A percentile compares a stretch with the other conserved stretches of the same genome.
These are phyloP conservation scores for Conus betulinus DNA, from an alignment of 1,140 invertebrate genomes.

Conservation along the genomic window DNA sequence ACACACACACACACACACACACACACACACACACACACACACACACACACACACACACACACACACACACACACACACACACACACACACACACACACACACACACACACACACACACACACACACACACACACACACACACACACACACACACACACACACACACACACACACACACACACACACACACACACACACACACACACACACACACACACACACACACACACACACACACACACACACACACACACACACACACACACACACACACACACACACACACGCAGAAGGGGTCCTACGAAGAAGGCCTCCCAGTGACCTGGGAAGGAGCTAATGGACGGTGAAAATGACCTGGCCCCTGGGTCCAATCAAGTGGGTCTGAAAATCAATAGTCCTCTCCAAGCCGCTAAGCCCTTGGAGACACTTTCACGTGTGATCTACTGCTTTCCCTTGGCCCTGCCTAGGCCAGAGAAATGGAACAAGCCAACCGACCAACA, in stretches of 20 bases:
- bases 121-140: slow-evolving; percentile 19
- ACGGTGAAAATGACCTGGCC: too few species aligned
- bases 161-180: slow-evolving; percentile 28
- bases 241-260: slow-evolving; percentile 11
- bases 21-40: slow-evolving; percentile 23
- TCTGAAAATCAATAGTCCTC: too few species aligned
- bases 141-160: slow-evolving; percentile 9
- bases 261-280: background rate
- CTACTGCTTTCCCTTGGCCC: too few species aligned
- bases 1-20: slow-evolving; percentile 16
- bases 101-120: slow-evolving; percentile 16
- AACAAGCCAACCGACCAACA: too few species aligned
- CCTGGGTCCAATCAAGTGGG: too few species aligned
- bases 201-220: slow-evolving; percentile 19
- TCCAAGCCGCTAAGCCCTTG: too few species aligned
- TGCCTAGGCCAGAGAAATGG: too few species aligned
- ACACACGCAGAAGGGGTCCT: background rate
- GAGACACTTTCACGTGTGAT: too few species aligned
- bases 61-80: slow-evolving; percentile 28
- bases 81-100: slow-evolving; percentile 19
- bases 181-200: slow-evolving; percentile 21
- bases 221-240: slow-evolving; percentile 1
- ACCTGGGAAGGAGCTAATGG: too few species aligned
- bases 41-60: slow-evolving; percentile 28
- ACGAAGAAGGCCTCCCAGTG: too few species aligned